phyloP scores from a whole-genome alignment of 2,113 vertebrate species.

The Piaya cayana region DNA sequence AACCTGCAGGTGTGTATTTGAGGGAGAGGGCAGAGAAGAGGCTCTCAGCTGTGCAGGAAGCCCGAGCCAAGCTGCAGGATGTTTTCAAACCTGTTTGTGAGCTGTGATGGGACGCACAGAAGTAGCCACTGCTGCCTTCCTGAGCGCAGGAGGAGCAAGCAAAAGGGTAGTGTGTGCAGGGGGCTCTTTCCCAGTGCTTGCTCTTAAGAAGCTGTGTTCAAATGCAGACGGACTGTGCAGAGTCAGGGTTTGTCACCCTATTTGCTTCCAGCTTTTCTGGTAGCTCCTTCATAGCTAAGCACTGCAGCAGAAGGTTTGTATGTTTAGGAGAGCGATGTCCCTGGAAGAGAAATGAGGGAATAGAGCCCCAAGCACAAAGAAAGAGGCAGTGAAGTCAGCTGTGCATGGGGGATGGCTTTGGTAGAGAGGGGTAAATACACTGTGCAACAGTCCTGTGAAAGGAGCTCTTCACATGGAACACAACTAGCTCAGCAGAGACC shows the following conservation, averaged over 20 bases:
- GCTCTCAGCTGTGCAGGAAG: background rate
- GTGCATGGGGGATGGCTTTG: fast-evolving
- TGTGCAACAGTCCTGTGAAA: background rate
- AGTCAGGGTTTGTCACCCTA: background rate
- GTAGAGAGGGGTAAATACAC: background rate
- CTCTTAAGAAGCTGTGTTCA: no score
- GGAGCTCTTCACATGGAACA: background rate
- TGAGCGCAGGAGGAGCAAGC: fast-evolving
- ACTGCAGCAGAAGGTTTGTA: background rate
- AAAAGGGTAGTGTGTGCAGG: background rate
- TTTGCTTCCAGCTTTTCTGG: background rate
- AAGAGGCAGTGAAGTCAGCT: background rate
- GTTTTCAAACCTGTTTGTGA: background rate
- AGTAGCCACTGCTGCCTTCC: background rate
- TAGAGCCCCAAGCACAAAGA: background rate
- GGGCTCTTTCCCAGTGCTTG: background rate
- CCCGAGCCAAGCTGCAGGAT: background rate
- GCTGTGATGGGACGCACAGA: fast-evolving
- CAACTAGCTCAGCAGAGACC: background rate
- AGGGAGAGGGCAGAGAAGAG: background rate
- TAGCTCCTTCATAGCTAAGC: background rate
- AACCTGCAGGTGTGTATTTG: background rate
- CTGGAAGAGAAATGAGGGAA: background rate
- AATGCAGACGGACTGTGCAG: background rate
- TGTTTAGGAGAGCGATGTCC: background rate